Base-by-base conservation (phyloP, 2,113 vertebrate species). In the Chloroceryle aenea region DNA sequence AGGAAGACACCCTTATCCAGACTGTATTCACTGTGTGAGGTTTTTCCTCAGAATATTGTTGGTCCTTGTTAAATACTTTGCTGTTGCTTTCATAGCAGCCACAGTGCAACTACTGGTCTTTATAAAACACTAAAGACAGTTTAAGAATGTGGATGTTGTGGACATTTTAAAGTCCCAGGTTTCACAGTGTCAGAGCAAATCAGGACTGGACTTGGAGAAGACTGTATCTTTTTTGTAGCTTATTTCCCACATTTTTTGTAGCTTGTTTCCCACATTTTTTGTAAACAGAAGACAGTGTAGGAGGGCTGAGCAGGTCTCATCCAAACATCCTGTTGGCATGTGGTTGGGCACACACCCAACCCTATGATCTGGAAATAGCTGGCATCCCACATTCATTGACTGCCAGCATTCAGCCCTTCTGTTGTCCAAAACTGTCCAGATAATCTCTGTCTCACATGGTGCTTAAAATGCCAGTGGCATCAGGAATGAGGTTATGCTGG, bases 381-480 rank as follows among this genome's bases (percentile, higher is more conserved):
- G 74, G 58, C 81, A 85, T 64, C 26, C 45, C 66, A 82, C 58
- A 30, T 6, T 16, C 81, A 85, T 47, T 42, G 71, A 58, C 36
- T 88, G 94, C 82, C 92, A 96, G 74, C 79, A 88, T 83, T 80
- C 90, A 88, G 62, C 30, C 85, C 53, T 93, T 92, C 82, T 88
- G 71, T 58, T 83, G 45, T 48, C 58, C 87, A 85, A 95, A 76
- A n/a, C 75, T 85, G 82, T 22, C 40, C 82, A 90, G 48, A 66
- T 53, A 66, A 20, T 32, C 22, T 64, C 52, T 87, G 36, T 79
- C 53, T 88, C 62, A 76, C 11, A 27, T n/a, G 14, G 45, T 73
- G 48, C 14, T 87, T 45, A 64, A 63, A 85, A 78, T 48, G 58
- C 40, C 63, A 80, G n/a, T 53, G 53, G 71, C 48, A 82, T 30